Evolutionary conservation across 2,888 invertebrate species (phyloP), one percentile per base, ranked within the genome.

Genomic region (Diplolepis rosae): DNA sequence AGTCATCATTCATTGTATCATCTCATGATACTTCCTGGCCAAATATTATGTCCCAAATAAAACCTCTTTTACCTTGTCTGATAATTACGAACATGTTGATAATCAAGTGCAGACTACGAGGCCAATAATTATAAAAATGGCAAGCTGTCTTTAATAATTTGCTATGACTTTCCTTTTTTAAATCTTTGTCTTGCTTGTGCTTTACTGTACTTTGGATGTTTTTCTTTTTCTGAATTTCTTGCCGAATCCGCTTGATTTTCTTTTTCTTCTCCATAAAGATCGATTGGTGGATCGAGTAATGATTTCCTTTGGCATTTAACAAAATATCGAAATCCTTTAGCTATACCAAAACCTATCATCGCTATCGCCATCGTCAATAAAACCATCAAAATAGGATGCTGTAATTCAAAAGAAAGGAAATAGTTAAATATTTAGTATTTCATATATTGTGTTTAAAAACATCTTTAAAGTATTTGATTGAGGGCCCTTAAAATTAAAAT

Each of bases 361-460:
- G 94, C 92, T 72, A 94, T 90, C 11, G 92, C 90, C 73, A 95
- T 92, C 65, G 94, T 92, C 80, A 94, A 90, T 72, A 93, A 90
- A 51, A 93, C 92, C 94, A 94, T 94, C 72, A 93, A 89, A 66
- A 94, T 86, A 65, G 94, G 94, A 90, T 94, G 92, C 93, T 94
- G 89, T 71, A 91, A 76, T 52, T 56, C n/a, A 48, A 48, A 48
- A 28, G 11, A 51, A 18, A 52, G 30, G 30, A 13, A 11, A 48
- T 66, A 5, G 22, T 28, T 61, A 24, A 51, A 39, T 4, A 39
- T n/a, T 39, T 4, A n/a, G 0, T 39, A 3, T n/a, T 4, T n/a
- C 4, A 3, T 4, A 39, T 32, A 9, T 67, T 39, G 15, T 48
- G 66, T 45, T 32, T 52, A 65, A 65, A 67, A 30, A 51, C 9